Conservation (phyloP, 2,888 invertebrate species). For the Cataglyphis cursor region DNA sequence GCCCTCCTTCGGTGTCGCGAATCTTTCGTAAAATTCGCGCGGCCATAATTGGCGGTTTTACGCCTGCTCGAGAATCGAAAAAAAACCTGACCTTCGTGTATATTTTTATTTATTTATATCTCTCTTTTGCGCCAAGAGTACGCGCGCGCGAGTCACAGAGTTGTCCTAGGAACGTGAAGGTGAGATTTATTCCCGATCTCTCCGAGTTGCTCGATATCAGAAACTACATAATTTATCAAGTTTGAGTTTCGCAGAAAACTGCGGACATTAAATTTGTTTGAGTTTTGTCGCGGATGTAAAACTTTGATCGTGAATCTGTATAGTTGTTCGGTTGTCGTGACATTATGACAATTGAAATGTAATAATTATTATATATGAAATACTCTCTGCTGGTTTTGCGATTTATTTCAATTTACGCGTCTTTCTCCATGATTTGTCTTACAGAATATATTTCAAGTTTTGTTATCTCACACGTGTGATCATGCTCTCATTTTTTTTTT, state of each 20-base stretch:
- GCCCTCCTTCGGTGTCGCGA: background rate
- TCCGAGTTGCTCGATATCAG: background rate
- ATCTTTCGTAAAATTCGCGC: background rate
- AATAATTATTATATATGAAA: background rate
- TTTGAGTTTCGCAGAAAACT: background rate
- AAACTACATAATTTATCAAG: background rate
- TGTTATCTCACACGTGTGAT: background rate
- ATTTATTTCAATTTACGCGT: background rate
- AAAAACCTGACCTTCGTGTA: conserved; percentile 4
- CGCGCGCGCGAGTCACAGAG: background rate
- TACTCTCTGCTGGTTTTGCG: too few species aligned
- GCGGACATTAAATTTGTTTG: background rate
- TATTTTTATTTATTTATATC: conserved; percentile 17
- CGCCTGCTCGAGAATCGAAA: conserved; percentile 2
- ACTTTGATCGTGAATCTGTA: background rate
- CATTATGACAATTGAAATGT: too few species aligned
- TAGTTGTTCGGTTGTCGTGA: too few species aligned
- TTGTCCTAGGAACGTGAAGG: background rate
- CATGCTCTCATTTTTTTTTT: background rate
- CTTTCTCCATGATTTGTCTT: background rate
- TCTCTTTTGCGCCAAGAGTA: background rate
- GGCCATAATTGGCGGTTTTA: conserved; percentile 9
- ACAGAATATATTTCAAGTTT: background rate
- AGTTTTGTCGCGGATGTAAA: background rate
- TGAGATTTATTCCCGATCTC: background rate